Evolutionary conservation across 2,797 vertebrate species (phyloP).

Genomic region (Lithobates sylvaticus): DNA sequence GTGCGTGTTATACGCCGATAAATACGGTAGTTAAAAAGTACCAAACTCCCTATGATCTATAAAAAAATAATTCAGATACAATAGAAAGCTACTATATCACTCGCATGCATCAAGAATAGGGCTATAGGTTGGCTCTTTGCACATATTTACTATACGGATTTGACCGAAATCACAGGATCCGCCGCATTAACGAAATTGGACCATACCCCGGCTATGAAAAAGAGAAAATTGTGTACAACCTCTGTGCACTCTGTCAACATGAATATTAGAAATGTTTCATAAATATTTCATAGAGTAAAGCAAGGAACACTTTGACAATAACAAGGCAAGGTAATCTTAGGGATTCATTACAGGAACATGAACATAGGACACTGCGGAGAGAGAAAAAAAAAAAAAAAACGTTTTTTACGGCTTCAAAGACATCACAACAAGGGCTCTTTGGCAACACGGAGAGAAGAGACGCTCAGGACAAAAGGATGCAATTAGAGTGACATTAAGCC

Average conservation of each 20-base stretch:
- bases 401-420: slow-evolving; percentile 19
- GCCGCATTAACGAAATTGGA: neutral
- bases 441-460: neutral
- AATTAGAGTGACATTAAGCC: neutral
- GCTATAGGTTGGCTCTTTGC: neutral
- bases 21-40: too few relatives aligned
- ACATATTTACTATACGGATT: neutral
- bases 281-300: slow-evolving; percentile 30
- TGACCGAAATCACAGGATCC: neutral
- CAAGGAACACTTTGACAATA: slow-evolving; percentile 15
- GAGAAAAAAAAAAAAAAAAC: neutral
- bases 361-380: neutral
- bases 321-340: slow-evolving; percentile 18
- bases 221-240: neutral
- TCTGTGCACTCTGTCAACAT: slow-evolving; percentile 12
- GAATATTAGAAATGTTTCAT: slow-evolving; percentile 33
- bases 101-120: neutral
- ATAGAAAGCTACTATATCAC: too few relatives aligned
- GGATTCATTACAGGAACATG: slow-evolving; percentile 29
- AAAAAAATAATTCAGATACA: too few relatives aligned
- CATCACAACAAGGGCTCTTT: neutral
- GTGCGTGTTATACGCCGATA: too few relatives aligned
- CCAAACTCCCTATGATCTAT: too few relatives aligned
- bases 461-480: neutral
- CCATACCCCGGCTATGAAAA: neutral